These are phyloP conservation scores for Euclidia mi DNA, from an alignment of 2,888 invertebrate genomes.

Conservation along the genomic window DNA sequence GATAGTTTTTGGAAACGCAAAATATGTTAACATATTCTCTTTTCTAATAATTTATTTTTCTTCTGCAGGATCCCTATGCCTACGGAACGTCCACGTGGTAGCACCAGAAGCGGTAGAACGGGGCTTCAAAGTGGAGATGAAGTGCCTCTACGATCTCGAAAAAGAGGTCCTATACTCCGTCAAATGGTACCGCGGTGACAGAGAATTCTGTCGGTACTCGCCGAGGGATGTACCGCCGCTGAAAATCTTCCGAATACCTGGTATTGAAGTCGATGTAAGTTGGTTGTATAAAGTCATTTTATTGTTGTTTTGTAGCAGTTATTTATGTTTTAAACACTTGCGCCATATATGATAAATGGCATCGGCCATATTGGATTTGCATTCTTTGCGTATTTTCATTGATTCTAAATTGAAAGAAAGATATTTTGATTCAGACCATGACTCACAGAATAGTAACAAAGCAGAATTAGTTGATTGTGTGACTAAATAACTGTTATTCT, in stretches of 20 bases:
- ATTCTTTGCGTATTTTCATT: too few relatives aligned
- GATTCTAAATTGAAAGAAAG: too few relatives aligned
- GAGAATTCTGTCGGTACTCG: conserved; percentile 92
- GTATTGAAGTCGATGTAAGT: conserved; percentile 91
- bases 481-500: too few relatives aligned
- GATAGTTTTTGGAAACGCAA: too few relatives aligned
- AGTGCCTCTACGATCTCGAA: conserved; percentile 92
- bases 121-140: conserved; percentile 91
- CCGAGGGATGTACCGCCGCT: conserved; percentile 91
- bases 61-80: conserved; percentile 73
- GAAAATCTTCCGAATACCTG: conserved; percentile 91
- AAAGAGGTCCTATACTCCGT: conserved; percentile 92
- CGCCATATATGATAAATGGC: too few relatives aligned
- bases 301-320: too few relatives aligned
- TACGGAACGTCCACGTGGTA: conserved; percentile 91
- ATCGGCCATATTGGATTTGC: too few relatives aligned
- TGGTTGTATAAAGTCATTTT: background rate
- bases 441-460: too few relatives aligned
- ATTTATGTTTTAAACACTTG: too few relatives aligned
- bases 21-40: too few relatives aligned
- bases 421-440: too few relatives aligned
- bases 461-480: too few relatives aligned
- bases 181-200: conserved; percentile 92
- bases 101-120: conserved; percentile 92
- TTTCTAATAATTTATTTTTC: conserved; percentile 23